Evolutionary conservation across 1,140 invertebrate genomes (phyloP), one percentile per base, ranked within the genome.

Genomic region (Drosophila virilis): DNA sequence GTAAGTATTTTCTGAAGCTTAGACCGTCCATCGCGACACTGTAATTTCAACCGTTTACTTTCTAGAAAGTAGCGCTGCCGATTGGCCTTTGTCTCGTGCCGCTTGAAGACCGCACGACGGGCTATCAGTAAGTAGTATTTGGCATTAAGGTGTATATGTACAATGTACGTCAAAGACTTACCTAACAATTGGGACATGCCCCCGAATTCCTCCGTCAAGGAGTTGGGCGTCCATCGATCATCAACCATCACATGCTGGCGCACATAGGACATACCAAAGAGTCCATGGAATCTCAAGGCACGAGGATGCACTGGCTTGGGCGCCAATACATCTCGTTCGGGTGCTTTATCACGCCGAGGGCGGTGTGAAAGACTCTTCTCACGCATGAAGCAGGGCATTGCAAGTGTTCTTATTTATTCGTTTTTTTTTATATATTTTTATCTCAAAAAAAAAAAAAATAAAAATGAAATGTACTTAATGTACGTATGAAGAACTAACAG

Each of bases 261-360:
- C 9, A 92, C 77, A 77, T 58, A 89, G 9, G 80, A 68, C 38
- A 80, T 75, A 15, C 91, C 91, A 4, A 92, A 91, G 12, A 92
- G 68, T 8, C 90, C 91, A 68, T 92, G 91, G 22, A 74, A 76
- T 22, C 74, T 65, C 37, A 91, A 33, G 5, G 91, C 70, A 0
- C 78, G 76, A 6, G 91, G 91, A 78, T 84, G 91, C 50, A 91
- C 91, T 8, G 90, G 90, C 45, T 77, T 91, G 0, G 90, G 90
- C 1, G 83, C 78, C 57, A 85, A 50, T 8, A 68, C 64, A 71
- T 88, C 77, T 22, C 58, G 64, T 40, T 89, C 85, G 2, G 40
- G 60, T 7, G 61, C 50, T 45, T 64, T 83, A 6, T 78, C 67
- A 2, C 61, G 68, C 4, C 58, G 59, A 8, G 68, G 45, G 1